Base-by-base conservation (phyloP, 2,797 vertebrate species). In the Notolabrus celidotus region DNA sequence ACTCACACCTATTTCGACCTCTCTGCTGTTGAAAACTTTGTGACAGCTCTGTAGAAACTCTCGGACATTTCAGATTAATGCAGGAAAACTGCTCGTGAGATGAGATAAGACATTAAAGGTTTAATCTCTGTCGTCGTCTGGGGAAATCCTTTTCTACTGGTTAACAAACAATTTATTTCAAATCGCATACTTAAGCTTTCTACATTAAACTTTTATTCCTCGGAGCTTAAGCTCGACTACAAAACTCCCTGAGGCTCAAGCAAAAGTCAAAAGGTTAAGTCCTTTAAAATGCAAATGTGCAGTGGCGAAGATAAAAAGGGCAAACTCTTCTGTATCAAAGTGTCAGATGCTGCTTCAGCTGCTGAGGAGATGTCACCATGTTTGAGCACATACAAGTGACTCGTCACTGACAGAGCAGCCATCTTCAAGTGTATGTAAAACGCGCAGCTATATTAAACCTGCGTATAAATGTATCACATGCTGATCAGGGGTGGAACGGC, bases 401-500 rank as follows among this genome's bases (percentile, higher is more conserved):
- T 6, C 43, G 74, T 71, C 64, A 75, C 61, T 38, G 47, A 49
- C 67, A 68, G 51, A 81, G 74, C 86, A 74, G 79, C 78, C 69
- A 72, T 80, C 72, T 65, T 68, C 47, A 66, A 58, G 63, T 51
- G 53, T 47, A 82, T 79, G 71, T 77, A 38, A 81, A 79, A 89
- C 62, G 86, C 64, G 84, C 60, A 65, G 78, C 87, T 83, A 82
- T 86, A 84, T 86, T 75, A 89, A 86, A 87, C 70, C 74, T 60
- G 66, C 59, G 46, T 65, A 71, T 77, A 69, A 75, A 80, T 78
- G 77, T 47, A 77, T 77, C 65, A 71, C 73, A 71, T 74, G 56
- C 58, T 74, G 64, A 69, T 46, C 60, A 27, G 42, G 82, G 71
- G 71, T 51, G 67, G 49, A 80, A 71, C n/a, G 38, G 46, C 49